Percentiles rank a stretch among this genome's conserved stretches.
Evolutionary conservation across 1,140 invertebrate genomes (phyloP).

Genomic region (Reticulitermes speratus): DNA sequence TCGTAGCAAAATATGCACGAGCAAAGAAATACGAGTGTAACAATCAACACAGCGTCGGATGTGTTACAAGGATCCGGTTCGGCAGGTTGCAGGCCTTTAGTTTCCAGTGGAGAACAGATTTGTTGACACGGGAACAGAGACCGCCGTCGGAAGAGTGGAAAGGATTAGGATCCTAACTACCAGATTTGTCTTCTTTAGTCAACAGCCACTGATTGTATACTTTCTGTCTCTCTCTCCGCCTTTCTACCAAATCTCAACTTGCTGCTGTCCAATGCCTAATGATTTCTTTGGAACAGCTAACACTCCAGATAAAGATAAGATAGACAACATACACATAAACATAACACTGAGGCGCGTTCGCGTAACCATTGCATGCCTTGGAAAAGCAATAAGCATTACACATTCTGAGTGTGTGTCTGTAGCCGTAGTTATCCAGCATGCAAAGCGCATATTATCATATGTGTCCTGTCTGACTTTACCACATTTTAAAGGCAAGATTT

Average conservation of each 20-base stretch:
- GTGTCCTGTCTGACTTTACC: too few species aligned
- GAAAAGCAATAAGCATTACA: too few species aligned
- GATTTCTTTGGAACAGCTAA: not conserved
- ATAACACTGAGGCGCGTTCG: too few species aligned
- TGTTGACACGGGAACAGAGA: not conserved
- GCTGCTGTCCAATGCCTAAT: not conserved
- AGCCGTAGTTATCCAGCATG: too few species aligned
- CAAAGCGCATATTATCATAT: too few species aligned
- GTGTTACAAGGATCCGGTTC: not conserved
- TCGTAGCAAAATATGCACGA: too few species aligned
- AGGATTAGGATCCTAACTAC: conserved; percentile 6
- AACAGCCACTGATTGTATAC: not conserved
- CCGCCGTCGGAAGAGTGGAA: not conserved
- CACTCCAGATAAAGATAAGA: not conserved
- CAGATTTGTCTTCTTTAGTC: conserved; percentile 8
- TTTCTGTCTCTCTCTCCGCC: not conserved
- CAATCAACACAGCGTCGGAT: not conserved
- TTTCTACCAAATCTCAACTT: not conserved
- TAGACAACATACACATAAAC: too few species aligned
- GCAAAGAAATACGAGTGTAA: not conserved
- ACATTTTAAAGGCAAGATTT: too few species aligned
- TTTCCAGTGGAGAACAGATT: not conserved
- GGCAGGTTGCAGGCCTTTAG: not conserved
- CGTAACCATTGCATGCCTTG: too few species aligned
- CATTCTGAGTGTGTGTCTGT: too few species aligned